phyloP scores from a whole-genome alignment of 1,140 invertebrate species.

The Apis florea region DNA sequence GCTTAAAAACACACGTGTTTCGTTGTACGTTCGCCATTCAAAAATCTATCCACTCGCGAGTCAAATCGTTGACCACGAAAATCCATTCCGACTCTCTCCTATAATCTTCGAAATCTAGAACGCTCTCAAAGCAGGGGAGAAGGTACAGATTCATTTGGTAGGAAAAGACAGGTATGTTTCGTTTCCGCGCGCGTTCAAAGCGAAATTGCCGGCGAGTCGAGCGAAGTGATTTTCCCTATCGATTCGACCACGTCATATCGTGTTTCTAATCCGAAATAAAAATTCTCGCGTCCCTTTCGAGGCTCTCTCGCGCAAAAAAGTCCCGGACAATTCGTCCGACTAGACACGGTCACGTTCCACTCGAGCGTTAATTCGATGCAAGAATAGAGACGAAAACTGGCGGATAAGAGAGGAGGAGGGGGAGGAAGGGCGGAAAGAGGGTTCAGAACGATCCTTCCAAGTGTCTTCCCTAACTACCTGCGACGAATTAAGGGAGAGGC shows the following conservation, averaged over 20 bases:
- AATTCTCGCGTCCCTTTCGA: not conserved
- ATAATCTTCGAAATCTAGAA: not conserved
- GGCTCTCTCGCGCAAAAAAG: not conserved
- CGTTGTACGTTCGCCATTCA: not conserved
- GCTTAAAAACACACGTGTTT: too few relatives aligned
- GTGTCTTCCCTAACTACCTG: conserved; percentile 64
- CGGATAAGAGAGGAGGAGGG: not conserved
- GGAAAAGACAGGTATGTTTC: not conserved
- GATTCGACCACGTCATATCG: not conserved
- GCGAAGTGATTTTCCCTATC: not conserved
- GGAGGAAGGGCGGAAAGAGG: not conserved
- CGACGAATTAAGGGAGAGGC: conserved; percentile 67
- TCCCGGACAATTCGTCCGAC: conserved; percentile 24
- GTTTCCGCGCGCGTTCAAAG: not conserved
- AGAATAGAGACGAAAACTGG: conserved; percentile 21
- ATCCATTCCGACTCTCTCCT: too few relatives aligned
- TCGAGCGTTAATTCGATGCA: conserved; percentile 53
- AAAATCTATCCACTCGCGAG: not conserved
- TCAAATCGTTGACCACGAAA: too few relatives aligned
- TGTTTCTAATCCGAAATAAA: conserved; percentile 19
- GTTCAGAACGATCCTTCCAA: conserved; percentile 41
- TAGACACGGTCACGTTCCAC: conserved; percentile 23
- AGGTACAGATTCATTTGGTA: conserved; percentile 14
- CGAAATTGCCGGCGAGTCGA: not conserved
- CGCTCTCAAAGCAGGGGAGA: not conserved